These are phyloP conservation scores for Leuciscus idus DNA, from an alignment of 2,113 vertebrate genomes.

Conservation along the genomic window DNA sequence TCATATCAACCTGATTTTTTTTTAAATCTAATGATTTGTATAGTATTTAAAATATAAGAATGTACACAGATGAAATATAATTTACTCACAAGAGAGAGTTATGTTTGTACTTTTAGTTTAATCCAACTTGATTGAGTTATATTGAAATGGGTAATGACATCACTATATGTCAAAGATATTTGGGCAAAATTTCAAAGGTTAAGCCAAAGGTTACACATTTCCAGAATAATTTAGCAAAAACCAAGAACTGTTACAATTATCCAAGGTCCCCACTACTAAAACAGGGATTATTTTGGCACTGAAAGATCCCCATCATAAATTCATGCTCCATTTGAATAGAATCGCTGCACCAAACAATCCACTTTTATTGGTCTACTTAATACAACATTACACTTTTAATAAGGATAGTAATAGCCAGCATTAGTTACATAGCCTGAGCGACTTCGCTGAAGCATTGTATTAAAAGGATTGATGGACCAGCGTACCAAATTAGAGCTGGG, in stretches of 20 bases:
- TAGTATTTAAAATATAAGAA: neutral
- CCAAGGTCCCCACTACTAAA: slow-evolving; percentile 45
- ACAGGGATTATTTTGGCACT: slow-evolving; percentile 44
- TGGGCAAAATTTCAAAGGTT: neutral
- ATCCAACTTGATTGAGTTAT: neutral
- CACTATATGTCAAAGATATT: neutral
- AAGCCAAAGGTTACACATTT: neutral
- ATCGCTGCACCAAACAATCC: slow-evolving; percentile 70
- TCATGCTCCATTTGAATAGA: slow-evolving; percentile 71
- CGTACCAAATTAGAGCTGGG: slow-evolving; percentile 67
- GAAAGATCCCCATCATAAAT: slow-evolving; percentile 72
- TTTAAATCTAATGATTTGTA: neutral
- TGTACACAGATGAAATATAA: neutral
- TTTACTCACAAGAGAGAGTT: neutral
- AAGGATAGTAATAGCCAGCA: slow-evolving; percentile 74
- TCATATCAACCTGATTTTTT: too few relatives aligned
- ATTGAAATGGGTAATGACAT: neutral
- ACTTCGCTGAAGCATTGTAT: slow-evolving; percentile 70
- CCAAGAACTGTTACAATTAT: neutral
- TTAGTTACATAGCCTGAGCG: slow-evolving; percentile 66
- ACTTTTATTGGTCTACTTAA: slow-evolving; percentile 70
- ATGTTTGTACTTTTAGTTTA: neutral
- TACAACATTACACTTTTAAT: slow-evolving; percentile 72
- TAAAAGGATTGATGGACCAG: slow-evolving; percentile 73
- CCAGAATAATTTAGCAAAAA: neutral